Evolutionary conservation across 37 sponge, comb jelly and placozoan genomes (phyloP).

Genomic region (Ephydatia muelleri): DNA sequence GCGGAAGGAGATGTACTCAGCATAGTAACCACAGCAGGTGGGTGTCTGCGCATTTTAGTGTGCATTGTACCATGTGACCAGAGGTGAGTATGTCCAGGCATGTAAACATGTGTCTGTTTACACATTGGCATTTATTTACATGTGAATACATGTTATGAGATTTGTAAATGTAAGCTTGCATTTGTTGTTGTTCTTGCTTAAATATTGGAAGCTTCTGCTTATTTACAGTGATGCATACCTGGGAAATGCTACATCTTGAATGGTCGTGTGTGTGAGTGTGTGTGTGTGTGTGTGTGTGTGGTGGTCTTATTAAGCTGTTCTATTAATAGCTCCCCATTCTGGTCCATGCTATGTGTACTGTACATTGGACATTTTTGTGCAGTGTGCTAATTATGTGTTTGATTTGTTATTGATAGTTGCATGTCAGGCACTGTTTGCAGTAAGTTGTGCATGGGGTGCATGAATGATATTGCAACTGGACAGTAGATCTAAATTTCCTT

Average conservation of each 20-base stretch:
- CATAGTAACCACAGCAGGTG: slow-evolving; percentile 83
- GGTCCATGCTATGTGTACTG: too few species aligned
- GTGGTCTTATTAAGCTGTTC: too few species aligned
- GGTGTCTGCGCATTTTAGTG: slow-evolving; percentile 1
- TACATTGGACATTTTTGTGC: too few species aligned
- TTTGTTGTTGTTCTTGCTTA: neutral
- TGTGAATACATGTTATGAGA: too few species aligned
- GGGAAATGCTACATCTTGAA: neutral
- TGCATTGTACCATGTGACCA: neutral
- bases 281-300: slow-evolving; percentile 1
- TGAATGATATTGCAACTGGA: neutral
- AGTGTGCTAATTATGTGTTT: too few species aligned
- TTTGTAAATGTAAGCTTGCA: neutral
- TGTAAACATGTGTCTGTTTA: neutral
- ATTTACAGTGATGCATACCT: too few species aligned
- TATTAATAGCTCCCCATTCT: too few species aligned
- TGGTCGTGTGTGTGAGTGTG: neutral
- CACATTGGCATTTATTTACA: neutral
- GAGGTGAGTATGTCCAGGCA: neutral
- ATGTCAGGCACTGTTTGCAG: too few species aligned
- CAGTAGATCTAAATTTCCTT: neutral
- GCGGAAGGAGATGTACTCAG: slow-evolving; percentile 78
- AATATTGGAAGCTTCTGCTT: neutral
- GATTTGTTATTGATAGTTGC: too few species aligned
- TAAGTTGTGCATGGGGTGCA: neutral